Percentiles rank a stretch among this genome's conserved stretches.
phyloP scores from a whole-genome alignment of 2,113 vertebrate genomes.

The Anarhynchus alexandrinus region DNA sequence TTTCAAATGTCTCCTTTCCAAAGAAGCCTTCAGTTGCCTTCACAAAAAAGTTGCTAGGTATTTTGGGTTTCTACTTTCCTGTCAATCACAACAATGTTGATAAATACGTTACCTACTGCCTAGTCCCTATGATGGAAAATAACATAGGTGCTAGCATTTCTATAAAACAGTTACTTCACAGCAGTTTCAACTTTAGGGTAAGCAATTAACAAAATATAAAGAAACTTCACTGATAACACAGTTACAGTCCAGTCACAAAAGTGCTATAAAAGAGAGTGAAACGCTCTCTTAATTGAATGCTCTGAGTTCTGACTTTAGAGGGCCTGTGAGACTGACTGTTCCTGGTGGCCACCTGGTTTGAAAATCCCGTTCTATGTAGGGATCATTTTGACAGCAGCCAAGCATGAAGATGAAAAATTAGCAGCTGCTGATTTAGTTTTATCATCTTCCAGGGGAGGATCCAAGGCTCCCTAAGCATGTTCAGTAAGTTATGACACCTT shows the following conservation, averaged over 20 bases:
- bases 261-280: background rate
- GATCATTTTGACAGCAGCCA: constrained; percentile 46
- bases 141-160: background rate
- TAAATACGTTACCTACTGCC: background rate
- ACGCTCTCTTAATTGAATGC: background rate
- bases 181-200: background rate
- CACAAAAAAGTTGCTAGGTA: background rate
- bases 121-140: background rate
- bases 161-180: background rate
- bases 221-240: background rate
- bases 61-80: background rate
- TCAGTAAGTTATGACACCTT: background rate
- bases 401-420: constrained; percentile 22
- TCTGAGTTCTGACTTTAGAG: background rate
- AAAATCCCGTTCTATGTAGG: constrained; percentile 24
- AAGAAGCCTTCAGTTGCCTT: background rate
- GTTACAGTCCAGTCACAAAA: background rate
- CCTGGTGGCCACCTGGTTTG: background rate
- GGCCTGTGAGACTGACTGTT: background rate
- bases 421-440: constrained; percentile 10
- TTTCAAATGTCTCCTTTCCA: background rate
- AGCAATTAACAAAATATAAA: background rate
- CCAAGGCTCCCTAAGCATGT: background rate
- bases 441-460: background rate
- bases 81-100: background rate